A percentile compares a stretch with the other conserved stretches of the same genome.
These are phyloP conservation scores for Himantopus leucocephalus DNA, from an alignment of 2,113 vertebrate species.

Conservation along the genomic window DNA sequence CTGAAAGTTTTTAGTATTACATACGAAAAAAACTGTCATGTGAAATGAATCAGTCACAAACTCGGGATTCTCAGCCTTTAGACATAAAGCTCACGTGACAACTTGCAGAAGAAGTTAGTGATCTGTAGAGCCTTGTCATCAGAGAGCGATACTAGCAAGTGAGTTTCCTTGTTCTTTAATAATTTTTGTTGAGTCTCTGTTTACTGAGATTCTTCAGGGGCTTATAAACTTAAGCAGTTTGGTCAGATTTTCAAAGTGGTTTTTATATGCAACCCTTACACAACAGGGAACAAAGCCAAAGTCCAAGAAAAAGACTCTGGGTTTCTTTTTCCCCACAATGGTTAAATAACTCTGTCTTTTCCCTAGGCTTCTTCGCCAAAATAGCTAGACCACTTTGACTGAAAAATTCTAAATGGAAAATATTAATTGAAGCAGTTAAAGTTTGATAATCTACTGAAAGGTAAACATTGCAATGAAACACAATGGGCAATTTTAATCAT, in stretches of 20 bases:
- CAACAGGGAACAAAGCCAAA: conserved; percentile 20
- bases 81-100: background rate
- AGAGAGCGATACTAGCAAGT: background rate
- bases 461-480: background rate
- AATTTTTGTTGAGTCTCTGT: conserved; percentile 1
- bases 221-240: conserved; percentile 30
- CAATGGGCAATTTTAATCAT: background rate
- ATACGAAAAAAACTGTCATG: background rate
- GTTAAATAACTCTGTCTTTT: background rate
- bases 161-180: background rate
- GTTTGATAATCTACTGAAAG: background rate
- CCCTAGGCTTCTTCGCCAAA: background rate
- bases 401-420: conserved; percentile 7
- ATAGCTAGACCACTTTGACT: background rate
- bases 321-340: background rate
- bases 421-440: conserved; percentile 12
- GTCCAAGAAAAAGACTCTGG: background rate
- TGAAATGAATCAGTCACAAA: background rate
- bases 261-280: conserved; percentile 24
- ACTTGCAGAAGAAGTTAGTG: background rate
- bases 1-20: background rate
- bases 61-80: background rate
- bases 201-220: conserved; percentile 29
- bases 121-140: background rate
- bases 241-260: conserved; percentile 1